A percentile compares a stretch with the other conserved stretches of the same genome.
Conservation (phyloP, 2,888 invertebrate species). For the Cheilosia urbana region DNA sequence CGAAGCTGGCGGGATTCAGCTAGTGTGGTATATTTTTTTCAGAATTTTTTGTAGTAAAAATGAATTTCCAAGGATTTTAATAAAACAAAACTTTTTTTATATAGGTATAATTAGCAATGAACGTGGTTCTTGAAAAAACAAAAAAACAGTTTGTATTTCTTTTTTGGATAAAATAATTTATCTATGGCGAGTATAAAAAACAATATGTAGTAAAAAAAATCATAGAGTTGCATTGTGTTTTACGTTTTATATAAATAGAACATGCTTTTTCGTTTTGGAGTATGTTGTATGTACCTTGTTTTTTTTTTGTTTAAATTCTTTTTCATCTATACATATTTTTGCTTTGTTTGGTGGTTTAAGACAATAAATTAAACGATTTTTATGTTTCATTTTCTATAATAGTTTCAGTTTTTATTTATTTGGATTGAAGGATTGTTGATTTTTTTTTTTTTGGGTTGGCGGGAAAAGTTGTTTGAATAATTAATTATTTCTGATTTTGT, state of each 20-base stretch:
- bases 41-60: conserved; percentile 29
- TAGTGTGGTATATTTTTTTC: conserved; percentile 18
- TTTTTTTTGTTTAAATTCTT: conserved; percentile 29
- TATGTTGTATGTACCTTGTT: too few species aligned
- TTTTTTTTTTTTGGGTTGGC: background rate
- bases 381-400: conserved; percentile 33
- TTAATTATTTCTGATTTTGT: conserved; percentile 31
- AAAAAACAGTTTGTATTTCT: conserved; percentile 48
- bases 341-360: conserved; percentile 23
- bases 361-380: conserved; percentile 38
- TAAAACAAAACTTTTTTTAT: conserved; percentile 34
- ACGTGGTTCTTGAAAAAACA: conserved; percentile 28
- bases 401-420: conserved; percentile 41
- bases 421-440: conserved; percentile 27
- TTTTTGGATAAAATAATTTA: conserved; percentile 60
- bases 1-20: too few species aligned
- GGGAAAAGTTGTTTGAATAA: conserved; percentile 1
- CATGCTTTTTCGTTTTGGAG: conserved; percentile 12
- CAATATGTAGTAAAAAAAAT: conserved; percentile 1
- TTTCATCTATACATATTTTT: conserved; percentile 37
- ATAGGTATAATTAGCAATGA: conserved; percentile 6
- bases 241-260: conserved; percentile 1
- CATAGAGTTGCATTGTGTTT: conserved; percentile 46
- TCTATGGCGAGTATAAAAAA: conserved; percentile 70
- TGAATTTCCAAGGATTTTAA: conserved; percentile 23